phyloP scores from a whole-genome alignment of 2,888 invertebrate species.

The Timema podura region DNA sequence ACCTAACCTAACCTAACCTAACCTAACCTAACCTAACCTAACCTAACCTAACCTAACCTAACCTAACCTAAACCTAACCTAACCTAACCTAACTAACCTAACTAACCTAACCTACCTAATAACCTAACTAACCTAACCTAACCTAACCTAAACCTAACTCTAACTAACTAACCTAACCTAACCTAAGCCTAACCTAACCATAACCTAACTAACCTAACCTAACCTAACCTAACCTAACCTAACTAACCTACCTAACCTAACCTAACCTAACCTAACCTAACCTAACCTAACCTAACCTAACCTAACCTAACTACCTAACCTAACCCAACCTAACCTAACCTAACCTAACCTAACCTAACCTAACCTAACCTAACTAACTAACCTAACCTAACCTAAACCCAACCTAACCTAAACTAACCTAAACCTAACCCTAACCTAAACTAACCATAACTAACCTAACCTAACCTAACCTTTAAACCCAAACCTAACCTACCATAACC shows the following conservation, averaged over 20 bases:
- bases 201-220: too few species aligned
- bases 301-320: too few species aligned
- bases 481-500: too few species aligned
- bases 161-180: slow-evolving; percentile 14
- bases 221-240: too few species aligned
- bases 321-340: slow-evolving; percentile 31
- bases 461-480: slow-evolving; percentile 18
- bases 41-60: slow-evolving; percentile 33
- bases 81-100: slow-evolving; percentile 32
- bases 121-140: slow-evolving; percentile 18
- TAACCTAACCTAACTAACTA: slow-evolving; percentile 22
- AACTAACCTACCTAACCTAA: slow-evolving; percentile 27
- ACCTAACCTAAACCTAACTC: too few species aligned
- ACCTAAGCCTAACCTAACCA: slow-evolving; percentile 26
- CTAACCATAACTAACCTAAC: slow-evolving; percentile 20
- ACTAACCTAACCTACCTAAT: slow-evolving; percentile 29
- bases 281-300: slow-evolving; percentile 30
- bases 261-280: slow-evolving; percentile 30
- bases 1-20: slow-evolving; percentile 6
- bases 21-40: slow-evolving; percentile 24
- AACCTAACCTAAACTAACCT: too few species aligned
- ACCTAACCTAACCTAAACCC: slow-evolving; percentile 23
- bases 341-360: slow-evolving; percentile 28
- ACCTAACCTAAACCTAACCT: too few species aligned
- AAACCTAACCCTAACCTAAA: too few species aligned